Conservation (phyloP, 2,888 invertebrate genomes). For the Bembecia ichneumoniformis region DNA sequence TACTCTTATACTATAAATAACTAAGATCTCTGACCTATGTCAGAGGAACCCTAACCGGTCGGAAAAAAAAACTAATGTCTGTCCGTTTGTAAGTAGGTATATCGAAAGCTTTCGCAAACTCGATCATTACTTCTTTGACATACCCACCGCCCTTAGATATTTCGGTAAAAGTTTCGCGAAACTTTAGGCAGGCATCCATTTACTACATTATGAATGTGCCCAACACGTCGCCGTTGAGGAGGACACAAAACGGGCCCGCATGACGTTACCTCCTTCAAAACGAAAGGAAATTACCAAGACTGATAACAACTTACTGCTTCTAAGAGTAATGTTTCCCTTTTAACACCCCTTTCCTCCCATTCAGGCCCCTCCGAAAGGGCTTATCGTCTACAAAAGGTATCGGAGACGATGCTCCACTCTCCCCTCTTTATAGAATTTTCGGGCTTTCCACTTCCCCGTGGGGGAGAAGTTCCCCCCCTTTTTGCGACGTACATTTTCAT, state of each 20-base stretch:
- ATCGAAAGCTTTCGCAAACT: no score
- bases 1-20: no score
- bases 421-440: constrained; percentile 70
- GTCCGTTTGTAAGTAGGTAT: no score
- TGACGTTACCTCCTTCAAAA: constrained; percentile 36
- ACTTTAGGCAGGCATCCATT: no score
- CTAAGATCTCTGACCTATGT: no score
- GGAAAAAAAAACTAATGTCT: no score
- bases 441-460: constrained; percentile 36
- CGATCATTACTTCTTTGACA: no score
- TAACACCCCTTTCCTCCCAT: constrained; percentile 17
- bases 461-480: constrained; percentile 42
- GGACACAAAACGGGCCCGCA: constrained; percentile 6
- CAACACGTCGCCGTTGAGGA: constrained; percentile 1
- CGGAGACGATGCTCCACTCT: constrained; percentile 28
- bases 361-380: constrained; percentile 28
- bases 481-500: constrained; percentile 72
- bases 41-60: no score
- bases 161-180: no score
- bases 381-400: constrained; percentile 67
- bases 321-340: constrained; percentile 60
- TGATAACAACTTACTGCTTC: constrained; percentile 57
- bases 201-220: no score
- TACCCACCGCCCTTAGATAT: no score
- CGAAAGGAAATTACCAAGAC: constrained; percentile 53